Base-by-base conservation (phyloP, 2,888 invertebrate species). In the Liopterus haemorrhoidalis region DNA sequence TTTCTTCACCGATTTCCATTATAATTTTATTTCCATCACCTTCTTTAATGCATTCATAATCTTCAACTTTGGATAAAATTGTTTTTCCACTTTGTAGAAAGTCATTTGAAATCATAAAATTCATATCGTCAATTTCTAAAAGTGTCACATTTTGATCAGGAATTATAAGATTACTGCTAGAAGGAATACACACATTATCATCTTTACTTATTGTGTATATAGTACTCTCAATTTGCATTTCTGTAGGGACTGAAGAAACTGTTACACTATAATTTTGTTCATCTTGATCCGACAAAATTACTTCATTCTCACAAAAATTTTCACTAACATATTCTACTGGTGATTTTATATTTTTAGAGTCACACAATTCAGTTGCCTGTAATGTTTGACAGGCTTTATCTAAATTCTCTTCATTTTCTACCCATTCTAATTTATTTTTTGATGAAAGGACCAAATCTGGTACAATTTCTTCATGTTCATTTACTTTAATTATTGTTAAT, bases 91-190 rank as follows among this genome's bases (percentile, higher is more conserved):
- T 42, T 27, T 25, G 35, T n/a, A 63, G 55, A 51, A 65, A 65
- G 53, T 67, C 64, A 42, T 58, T 60, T 33, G 53, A 53, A 6
- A 67, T 59, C 35, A 67, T 62, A 16, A 66, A 59, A 31, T 60
- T 61, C 49, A 67, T 63, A 28, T 73, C 73, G 48, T 74, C 74
- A 57, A 74, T 70, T 53, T 72, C 73, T 46, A 73, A 69, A 42
- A 72, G 69, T 55, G 72, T 72, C 47, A 66, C 63, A 21, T 67
- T 64, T 14, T 66, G 65, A 24, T 65, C 62, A 40, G 66, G 66
- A n/a, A n/a, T n/a, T n/a, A n/a, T n/a, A 24, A 67, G 65, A 46
- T 66, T 65, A 46, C 66, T 66, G 41, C 62, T 66, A 32, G 67
- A 35, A 24, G 35, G 31, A 25, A 33, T 18, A 6, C 2, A 24